Base-by-base conservation (phyloP, 2,797 vertebrate species). In the Craterocephalus amniculus region DNA sequence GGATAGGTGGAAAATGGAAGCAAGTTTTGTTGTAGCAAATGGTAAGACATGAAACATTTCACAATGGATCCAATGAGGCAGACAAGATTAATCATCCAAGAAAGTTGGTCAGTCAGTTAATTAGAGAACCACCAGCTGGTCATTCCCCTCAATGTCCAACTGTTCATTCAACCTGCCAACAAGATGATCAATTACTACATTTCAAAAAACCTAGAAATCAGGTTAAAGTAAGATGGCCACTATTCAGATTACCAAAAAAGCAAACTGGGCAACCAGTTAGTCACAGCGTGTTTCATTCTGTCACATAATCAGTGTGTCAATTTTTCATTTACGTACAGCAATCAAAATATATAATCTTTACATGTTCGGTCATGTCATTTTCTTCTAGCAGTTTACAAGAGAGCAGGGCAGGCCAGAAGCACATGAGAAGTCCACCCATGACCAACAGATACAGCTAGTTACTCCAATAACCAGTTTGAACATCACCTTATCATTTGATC, bases 11-110 rank as follows among this genome's bases (percentile, higher is more conserved):
- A 79, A 65, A 66, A 72, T 34, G 57, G 72, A 72, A 69, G 79
- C 72, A 68, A 69, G 86, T 87, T 91, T 89, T 87, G 88, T 81
- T 72, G 84, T 65, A 78, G 85, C 89, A 90, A 91, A 89, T 89
- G 90, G 77, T 84, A 91, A 91, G 83, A 88, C 85, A 91, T 87
- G 67, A 92, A 91, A 88, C 68, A 78, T 74, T 77, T 74, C 75
- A 63, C 45, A 58, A 55, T 64, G 58, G 70, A 74, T 81, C 83
- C 84, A 87, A 83, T 81, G 77, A 86, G 76, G 67, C 66, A 74
- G 76, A 67, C 64, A 80, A 69, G 76, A 78, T 67, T 75, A 60
- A 65, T 64, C 52, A 75, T 84, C 74, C 73, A 80, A 83, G 78
- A 68, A 78, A 78, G 65, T 80, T 67, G 84, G 79, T 57, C 75